A percentile compares a stretch with the other conserved stretches of the same genome.
Evolutionary conservation across 92 coral and sea anemone species (phyloP).

Genomic region (Hydrozoanthus gracilis): DNA sequence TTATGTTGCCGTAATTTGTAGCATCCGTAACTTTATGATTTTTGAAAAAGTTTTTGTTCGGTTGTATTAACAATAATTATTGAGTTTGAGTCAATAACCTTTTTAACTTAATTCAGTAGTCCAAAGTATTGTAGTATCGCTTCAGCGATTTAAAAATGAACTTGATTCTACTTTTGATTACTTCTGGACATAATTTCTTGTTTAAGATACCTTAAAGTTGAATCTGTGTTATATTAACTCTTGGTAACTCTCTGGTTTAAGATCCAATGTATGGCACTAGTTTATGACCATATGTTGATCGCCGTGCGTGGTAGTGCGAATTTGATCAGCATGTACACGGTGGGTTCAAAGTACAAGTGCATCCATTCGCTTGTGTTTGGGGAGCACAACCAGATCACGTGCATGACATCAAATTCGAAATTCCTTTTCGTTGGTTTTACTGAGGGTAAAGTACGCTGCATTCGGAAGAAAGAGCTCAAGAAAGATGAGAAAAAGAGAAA

Average conservation of each 20-base stretch:
- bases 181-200: no score
- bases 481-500: constrained; percentile 74
- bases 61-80: no score
- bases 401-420: constrained; percentile 77
- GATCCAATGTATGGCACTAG: constrained; percentile 69
- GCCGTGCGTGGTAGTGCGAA: constrained; percentile 63
- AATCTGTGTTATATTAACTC: no score
- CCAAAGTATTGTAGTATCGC: no score
- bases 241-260: constrained; percentile 3
- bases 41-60: no score
- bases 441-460: constrained; percentile 78
- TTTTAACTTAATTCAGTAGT: no score
- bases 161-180: no score
- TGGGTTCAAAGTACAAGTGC: constrained; percentile 61
- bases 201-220: no score
- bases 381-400: constrained; percentile 67
- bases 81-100: no score
- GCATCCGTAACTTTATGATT: no score
- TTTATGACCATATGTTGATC: constrained; percentile 44
- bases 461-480: constrained; percentile 79
- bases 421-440: constrained; percentile 86
- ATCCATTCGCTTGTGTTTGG: constrained; percentile 62
- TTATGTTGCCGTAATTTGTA: no score
- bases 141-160: no score
- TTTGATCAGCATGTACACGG: constrained; percentile 65